phyloP scores from a whole-genome alignment of 2,113 vertebrate species.

The Donacobius atricapilla region DNA sequence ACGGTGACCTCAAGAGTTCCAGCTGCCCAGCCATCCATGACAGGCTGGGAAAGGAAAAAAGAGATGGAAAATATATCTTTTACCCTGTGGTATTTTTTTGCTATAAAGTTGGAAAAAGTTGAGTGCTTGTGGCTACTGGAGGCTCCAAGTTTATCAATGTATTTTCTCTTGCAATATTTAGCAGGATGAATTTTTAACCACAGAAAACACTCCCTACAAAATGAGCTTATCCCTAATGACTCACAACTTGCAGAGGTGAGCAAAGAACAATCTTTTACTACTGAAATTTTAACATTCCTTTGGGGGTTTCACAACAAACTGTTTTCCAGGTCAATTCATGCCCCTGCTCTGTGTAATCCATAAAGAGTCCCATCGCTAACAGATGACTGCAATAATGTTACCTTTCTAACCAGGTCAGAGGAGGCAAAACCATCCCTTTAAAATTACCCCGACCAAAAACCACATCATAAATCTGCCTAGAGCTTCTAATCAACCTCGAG shows the following conservation, averaged over 20 bases:
- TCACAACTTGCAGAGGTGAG: slow-evolving; percentile 7
- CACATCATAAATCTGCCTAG: not conserved
- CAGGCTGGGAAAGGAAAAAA: not conserved
- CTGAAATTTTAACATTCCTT: slow-evolving; percentile 34
- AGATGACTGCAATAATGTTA: not conserved
- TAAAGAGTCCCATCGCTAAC: not conserved
- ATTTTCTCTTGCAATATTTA: slow-evolving; percentile 31
- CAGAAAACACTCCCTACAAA: not conserved
- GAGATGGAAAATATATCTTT: not conserved
- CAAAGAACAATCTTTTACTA: not conserved
- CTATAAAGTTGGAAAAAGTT: not conserved
- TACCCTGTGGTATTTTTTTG: not conserved
- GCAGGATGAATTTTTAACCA: slow-evolving; percentile 25
- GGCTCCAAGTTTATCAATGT: not conserved
- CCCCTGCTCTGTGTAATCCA: not conserved
- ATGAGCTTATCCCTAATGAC: not conserved
- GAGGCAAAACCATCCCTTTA: not conserved
- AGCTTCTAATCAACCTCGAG: not conserved
- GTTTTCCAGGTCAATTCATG: slow-evolving; percentile 15
- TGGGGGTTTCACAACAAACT: not conserved
- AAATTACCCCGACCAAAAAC: not conserved
- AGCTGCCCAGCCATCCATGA: not conserved
- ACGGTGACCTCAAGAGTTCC: not conserved
- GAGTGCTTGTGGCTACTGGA: not conserved
- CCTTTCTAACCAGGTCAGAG: not conserved